These are phyloP conservation scores for Rhombomys opimus DNA, from an alignment of 2,113 vertebrate species.

Conservation along the genomic window DNA sequence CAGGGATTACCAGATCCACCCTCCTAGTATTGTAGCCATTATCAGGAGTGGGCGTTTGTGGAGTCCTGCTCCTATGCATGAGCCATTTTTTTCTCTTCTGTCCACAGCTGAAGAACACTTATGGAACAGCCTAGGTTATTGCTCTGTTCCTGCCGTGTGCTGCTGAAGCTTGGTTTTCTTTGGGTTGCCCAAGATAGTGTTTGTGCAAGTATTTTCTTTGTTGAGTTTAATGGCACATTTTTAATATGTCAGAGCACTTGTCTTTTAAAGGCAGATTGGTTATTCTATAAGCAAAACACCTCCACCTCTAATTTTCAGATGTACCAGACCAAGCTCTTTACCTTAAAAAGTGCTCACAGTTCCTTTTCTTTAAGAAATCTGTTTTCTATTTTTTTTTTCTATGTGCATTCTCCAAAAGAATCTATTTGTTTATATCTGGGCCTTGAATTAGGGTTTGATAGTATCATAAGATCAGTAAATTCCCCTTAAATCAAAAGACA, in stretches of 20 bases:
- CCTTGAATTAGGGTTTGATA: slow-evolving; percentile 15
- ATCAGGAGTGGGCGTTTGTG: not conserved
- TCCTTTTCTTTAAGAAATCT: slow-evolving; percentile 23
- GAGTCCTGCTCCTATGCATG: not conserved
- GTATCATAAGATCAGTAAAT: slow-evolving; percentile 16
- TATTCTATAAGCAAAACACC: slow-evolving; percentile 67
- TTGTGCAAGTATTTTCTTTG: slow-evolving; percentile 73
- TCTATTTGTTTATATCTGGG: not conserved
- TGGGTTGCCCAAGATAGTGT: not conserved
- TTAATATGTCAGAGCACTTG: slow-evolving; percentile 70
- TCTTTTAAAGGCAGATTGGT: slow-evolving; percentile 9
- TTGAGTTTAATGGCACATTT: slow-evolving; percentile 65
- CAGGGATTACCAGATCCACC: no score
- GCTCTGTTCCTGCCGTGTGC: not conserved
- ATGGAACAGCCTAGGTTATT: not conserved
- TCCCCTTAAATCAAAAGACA: not conserved
- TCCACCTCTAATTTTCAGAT: slow-evolving; percentile 50
- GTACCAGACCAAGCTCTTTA: not conserved
- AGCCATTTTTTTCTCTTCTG: not conserved
- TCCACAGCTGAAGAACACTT: not conserved
- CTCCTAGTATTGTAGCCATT: not conserved
- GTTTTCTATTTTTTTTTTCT: slow-evolving; percentile 31
- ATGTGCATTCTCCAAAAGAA: not conserved
- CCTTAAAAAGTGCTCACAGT: slow-evolving; percentile 20
- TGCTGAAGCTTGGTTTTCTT: not conserved